These are phyloP conservation scores for Drosophila suboccidentalis DNA, from an alignment of 2,888 invertebrate genomes.

Conservation along the genomic window DNA sequence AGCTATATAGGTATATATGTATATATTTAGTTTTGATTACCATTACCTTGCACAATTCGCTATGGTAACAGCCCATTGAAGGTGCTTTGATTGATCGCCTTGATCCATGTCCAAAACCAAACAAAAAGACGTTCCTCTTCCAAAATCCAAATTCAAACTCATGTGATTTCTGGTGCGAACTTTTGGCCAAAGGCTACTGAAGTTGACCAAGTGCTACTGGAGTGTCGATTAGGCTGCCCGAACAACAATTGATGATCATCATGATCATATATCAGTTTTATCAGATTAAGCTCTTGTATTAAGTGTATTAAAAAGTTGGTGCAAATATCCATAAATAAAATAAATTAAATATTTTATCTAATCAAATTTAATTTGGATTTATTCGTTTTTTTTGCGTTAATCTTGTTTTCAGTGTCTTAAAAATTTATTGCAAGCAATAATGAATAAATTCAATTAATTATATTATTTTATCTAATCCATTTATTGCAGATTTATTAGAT, in stretches of 20 bases:
- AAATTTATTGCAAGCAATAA: neutral
- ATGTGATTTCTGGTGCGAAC: conserved; percentile 41
- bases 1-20: conserved; percentile 19
- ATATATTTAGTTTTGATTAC: conserved; percentile 59
- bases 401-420: neutral
- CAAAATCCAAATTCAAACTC: conserved; percentile 24
- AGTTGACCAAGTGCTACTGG: conserved; percentile 31
- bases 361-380: too few relatives aligned
- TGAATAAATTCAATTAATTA: too few relatives aligned
- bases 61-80: conserved; percentile 64
- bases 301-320: neutral
- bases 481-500: too few relatives aligned
- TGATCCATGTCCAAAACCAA: conserved; percentile 21
- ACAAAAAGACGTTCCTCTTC: conserved; percentile 17
- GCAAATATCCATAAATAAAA: too few relatives aligned
- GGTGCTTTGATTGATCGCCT: conserved; percentile 68
- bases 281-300: neutral
- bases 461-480: too few relatives aligned
- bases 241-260: conserved; percentile 33
- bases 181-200: conserved; percentile 13
- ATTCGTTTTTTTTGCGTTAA: too few relatives aligned
- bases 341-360: too few relatives aligned
- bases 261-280: conserved; percentile 22
- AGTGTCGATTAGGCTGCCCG: conserved; percentile 48
- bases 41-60: conserved; percentile 64